phyloP scores from a whole-genome alignment of 1,140 invertebrate genomes.

The Ericerus pela region DNA sequence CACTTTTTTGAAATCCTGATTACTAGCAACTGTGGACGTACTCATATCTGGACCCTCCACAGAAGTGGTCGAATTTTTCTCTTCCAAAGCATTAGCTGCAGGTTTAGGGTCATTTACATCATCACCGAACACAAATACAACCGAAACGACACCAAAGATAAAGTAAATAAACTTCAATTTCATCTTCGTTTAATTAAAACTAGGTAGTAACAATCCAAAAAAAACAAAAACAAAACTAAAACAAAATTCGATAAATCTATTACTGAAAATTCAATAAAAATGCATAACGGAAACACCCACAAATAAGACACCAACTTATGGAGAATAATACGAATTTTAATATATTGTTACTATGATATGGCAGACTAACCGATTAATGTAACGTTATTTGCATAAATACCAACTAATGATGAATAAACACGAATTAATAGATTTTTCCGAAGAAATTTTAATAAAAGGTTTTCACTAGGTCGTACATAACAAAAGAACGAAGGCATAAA shows the following conservation, averaged over 20 bases:
- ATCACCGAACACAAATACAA: background rate
- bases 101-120: background rate
- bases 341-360: no score
- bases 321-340: no score
- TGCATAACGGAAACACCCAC: no score
- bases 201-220: no score
- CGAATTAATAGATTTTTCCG: constrained; percentile 10
- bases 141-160: background rate
- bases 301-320: no score
- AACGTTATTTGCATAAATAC: constrained; percentile 7
- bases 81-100: background rate
- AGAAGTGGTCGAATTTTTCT: background rate
- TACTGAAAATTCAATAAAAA: no score
- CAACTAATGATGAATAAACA: constrained; percentile 1
- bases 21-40: background rate
- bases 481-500: constrained; percentile 2
- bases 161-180: no score
- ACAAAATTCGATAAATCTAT: no score
- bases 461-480: background rate
- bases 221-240: no score
- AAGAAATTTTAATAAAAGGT: background rate
- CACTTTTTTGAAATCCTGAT: background rate
- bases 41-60: background rate
- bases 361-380: constrained; percentile 5
- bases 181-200: no score